A percentile compares a stretch with the other conserved stretches of the same genome.
Conservation (phyloP, 2,797 vertebrate species). For the Typhlichthys subterraneus region DNA sequence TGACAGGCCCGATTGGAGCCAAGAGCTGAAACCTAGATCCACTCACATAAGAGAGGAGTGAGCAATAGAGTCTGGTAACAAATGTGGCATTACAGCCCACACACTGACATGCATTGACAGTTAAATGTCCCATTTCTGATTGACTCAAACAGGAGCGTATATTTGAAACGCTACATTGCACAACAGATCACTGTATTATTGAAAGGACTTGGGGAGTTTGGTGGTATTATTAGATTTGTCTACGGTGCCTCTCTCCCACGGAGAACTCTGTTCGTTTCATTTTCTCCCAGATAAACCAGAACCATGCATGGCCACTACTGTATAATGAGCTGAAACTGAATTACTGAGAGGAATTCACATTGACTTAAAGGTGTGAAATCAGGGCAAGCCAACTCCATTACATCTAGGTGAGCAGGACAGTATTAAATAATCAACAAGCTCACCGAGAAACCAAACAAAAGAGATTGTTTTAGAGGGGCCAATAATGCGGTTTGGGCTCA, state of each 20-base stretch:
- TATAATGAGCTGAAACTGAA: constrained; percentile 47
- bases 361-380: constrained; percentile 49
- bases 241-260: constrained; percentile 13
- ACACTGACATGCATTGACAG: constrained; percentile 39
- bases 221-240: constrained; percentile 14
- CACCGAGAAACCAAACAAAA: constrained; percentile 40
- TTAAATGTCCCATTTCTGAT: constrained; percentile 64
- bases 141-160: constrained; percentile 36
- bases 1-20: constrained; percentile 67
- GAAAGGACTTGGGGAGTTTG: constrained; percentile 15
- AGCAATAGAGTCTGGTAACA: constrained; percentile 62
- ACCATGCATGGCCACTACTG: constrained; percentile 18
- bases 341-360: constrained; percentile 44
- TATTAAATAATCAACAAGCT: constrained; percentile 49
- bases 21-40: constrained; percentile 71
- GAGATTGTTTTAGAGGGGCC: constrained; percentile 35
- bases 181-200: constrained; percentile 17
- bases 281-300: constrained; percentile 44
- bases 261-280: constrained; percentile 28
- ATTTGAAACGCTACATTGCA: constrained; percentile 12
- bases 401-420: constrained; percentile 34
- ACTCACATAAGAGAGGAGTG: constrained; percentile 59
- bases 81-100: constrained; percentile 61
- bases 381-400: constrained; percentile 59
- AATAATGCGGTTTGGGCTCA: constrained; percentile 23